Conservation (phyloP, 2,888 invertebrate genomes). For the Incurvaria masculella region DNA sequence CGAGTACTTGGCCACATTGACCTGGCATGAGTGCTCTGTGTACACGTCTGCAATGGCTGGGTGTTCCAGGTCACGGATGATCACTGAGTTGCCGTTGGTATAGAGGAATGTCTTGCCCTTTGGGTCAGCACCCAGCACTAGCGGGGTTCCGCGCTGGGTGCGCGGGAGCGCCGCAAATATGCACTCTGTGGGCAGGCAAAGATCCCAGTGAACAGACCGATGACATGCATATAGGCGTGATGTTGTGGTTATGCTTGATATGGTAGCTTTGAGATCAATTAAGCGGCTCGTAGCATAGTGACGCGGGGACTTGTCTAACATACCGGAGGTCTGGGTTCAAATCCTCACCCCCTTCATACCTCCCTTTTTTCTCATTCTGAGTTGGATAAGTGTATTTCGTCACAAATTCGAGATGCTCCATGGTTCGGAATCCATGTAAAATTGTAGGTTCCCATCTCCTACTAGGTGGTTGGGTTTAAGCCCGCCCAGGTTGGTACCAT, state of each 20-base stretch:
- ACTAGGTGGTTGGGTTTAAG: too few species aligned
- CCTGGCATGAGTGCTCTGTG: constrained; percentile 93
- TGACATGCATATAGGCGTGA: neutral
- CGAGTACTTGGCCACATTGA: constrained; percentile 97
- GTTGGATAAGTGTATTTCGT: too few species aligned
- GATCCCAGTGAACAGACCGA: neutral
- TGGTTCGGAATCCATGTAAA: too few species aligned
- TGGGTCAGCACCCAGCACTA: constrained; percentile 93
- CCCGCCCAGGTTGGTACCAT: too few species aligned
- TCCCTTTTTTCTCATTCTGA: too few species aligned
- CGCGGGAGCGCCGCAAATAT: constrained; percentile 92
- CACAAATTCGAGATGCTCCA: too few species aligned
- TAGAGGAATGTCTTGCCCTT: constrained; percentile 97
- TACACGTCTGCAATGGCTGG: constrained; percentile 93
- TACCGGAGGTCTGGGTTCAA: too few species aligned
- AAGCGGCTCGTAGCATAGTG: too few species aligned
- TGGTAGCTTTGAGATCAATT: neutral
- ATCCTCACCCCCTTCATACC: too few species aligned
- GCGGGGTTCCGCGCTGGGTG: constrained; percentile 91
- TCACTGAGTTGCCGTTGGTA: constrained; percentile 96
- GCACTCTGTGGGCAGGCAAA: constrained; percentile 60
- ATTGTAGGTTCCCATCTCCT: too few species aligned
- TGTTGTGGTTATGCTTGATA: neutral
- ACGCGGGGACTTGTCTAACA: too few species aligned
- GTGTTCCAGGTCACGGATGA: constrained; percentile 96